Evolutionary conservation across 2,113 vertebrate genomes (phyloP).

Genomic region (Sorex araneus): DNA sequence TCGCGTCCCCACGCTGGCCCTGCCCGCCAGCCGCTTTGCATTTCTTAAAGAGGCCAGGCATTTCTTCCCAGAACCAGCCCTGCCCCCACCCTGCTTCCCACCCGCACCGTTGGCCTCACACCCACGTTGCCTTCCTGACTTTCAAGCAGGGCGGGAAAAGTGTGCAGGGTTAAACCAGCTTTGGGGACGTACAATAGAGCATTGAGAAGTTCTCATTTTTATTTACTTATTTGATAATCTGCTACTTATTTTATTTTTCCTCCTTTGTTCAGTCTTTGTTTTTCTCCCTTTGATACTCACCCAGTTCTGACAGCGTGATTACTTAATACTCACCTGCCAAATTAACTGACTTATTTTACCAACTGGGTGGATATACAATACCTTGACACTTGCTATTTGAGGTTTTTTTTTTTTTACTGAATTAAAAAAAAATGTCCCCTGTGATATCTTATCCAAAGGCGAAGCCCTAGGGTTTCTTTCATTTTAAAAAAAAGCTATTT

Average conservation of each 20-base stretch:
- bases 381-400: constrained; percentile 88
- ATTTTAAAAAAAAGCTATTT: constrained; percentile 70
- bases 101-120: constrained; percentile 42
- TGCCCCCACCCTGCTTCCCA: constrained; percentile 17
- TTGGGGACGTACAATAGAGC: constrained; percentile 70
- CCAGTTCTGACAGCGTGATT: constrained; percentile 90
- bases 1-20: constrained; percentile 38
- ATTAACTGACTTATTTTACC: constrained; percentile 93
- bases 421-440: constrained; percentile 73
- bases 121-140: constrained; percentile 71
- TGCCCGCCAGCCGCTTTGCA: constrained; percentile 73
- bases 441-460: constrained; percentile 82
- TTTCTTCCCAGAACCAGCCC: constrained; percentile 62
- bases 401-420: constrained; percentile 82
- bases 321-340: constrained; percentile 92
- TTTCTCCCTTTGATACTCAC: constrained; percentile 88
- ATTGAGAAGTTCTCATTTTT: constrained; percentile 81
- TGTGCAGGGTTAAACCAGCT: constrained; percentile 73
- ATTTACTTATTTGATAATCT: constrained; percentile 85
- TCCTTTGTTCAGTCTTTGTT: constrained; percentile 87
- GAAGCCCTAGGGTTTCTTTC: constrained; percentile 75
- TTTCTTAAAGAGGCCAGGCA: constrained; percentile 76
- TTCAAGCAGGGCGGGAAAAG: constrained; percentile 43
- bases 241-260: constrained; percentile 85
- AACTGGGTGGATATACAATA: constrained; percentile 89